Conservation (phyloP, 2,797 vertebrate genomes). For the Pseudomugil tenellus region DNA sequence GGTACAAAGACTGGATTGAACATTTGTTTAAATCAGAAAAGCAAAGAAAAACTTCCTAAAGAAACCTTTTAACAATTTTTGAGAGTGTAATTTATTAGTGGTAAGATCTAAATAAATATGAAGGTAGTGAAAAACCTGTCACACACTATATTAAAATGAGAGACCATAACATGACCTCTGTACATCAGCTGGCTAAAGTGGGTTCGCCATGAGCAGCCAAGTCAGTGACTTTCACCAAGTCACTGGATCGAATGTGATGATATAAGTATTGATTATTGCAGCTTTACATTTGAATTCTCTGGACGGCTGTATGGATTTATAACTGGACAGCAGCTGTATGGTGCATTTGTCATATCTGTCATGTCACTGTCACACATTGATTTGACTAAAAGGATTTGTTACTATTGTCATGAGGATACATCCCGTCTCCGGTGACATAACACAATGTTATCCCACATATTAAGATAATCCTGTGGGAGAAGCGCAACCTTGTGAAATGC, state of each 20-base stretch:
- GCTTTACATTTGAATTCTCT: background rate
- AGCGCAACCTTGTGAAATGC: constrained; percentile 67
- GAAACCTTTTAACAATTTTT: background rate
- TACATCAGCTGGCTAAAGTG: background rate
- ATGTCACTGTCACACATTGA: constrained; percentile 64
- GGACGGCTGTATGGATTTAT: constrained; percentile 6
- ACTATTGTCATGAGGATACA: constrained; percentile 66
- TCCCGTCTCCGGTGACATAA: constrained; percentile 71
- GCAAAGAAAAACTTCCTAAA: background rate
- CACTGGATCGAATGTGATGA: background rate
- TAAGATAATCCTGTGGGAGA: constrained; percentile 70
- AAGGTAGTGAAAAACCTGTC: background rate
- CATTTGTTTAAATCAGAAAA: too few relatives aligned
- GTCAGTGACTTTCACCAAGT: too few relatives aligned
- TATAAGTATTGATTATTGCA: background rate
- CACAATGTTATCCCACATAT: constrained; percentile 72
- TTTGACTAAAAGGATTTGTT: constrained; percentile 77
- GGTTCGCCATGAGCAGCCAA: background rate
- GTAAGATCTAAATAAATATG: background rate
- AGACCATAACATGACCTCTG: background rate
- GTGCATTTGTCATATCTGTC: constrained; percentile 55
- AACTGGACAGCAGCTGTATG: constrained; percentile 30
- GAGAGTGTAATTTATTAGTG: background rate
- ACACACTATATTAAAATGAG: background rate
- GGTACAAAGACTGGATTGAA: background rate